phyloP scores from a whole-genome alignment of 2,797 vertebrate genomes.

The Betta splendens region DNA sequence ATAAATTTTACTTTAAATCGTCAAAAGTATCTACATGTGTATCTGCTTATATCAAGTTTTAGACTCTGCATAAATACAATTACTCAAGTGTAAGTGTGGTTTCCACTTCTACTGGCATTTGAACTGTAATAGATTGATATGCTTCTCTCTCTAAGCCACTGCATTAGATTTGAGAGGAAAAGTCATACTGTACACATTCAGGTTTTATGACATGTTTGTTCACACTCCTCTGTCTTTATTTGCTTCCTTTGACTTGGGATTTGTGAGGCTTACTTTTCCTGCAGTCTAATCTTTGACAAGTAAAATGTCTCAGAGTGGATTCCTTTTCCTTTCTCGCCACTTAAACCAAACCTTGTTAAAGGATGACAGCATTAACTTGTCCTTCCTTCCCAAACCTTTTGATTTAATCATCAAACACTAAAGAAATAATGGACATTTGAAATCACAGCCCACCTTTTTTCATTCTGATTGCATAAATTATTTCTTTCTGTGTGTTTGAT shows the following conservation, averaged over 20 bases:
- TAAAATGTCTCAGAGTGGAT: constrained; percentile 32
- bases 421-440: constrained; percentile 15
- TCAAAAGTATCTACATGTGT: too few relatives aligned
- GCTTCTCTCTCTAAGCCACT: constrained; percentile 15
- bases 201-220: constrained; percentile 26
- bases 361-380: constrained; percentile 4
- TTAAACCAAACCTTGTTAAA: constrained; percentile 2
- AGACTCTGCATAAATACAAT: too few relatives aligned
- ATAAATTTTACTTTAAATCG: too few relatives aligned
- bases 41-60: too few relatives aligned
- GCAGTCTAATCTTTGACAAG: constrained; percentile 30
- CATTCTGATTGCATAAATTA: constrained; percentile 18
- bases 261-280: constrained; percentile 36
- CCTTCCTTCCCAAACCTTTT: constrained; percentile 2
- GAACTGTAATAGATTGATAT: too few relatives aligned
- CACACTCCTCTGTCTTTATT: constrained; percentile 10
- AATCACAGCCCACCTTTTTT: constrained; percentile 10
- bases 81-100: too few relatives aligned
- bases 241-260: constrained; percentile 18
- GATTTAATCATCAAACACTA: constrained; percentile 38
- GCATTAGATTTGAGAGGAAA: constrained; percentile 20
- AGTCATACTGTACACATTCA: neutral
- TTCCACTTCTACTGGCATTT: too few relatives aligned
- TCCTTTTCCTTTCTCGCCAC: constrained; percentile 16
- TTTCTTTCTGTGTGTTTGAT: constrained; percentile 29